Base-by-base conservation (phyloP, 2,888 invertebrate genomes). In the Orthonevra nobilis region DNA sequence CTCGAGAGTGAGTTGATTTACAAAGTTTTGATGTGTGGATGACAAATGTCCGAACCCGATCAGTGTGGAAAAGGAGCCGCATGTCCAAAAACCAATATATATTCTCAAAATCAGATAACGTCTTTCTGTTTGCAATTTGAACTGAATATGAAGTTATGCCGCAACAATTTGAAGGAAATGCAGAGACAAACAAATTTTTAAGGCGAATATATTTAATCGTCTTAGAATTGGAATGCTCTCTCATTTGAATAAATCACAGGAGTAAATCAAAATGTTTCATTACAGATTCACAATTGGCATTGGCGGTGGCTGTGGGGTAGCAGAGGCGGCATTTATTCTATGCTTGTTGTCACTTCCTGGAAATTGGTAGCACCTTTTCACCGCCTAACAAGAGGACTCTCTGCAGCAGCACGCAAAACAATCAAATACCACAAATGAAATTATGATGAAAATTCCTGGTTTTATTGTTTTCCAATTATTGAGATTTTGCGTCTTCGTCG, bases 401-500 rank as follows among this genome's bases (percentile, higher is more conserved):
- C 19, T 50, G 17, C 50, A 42, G 46, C 54, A 44, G 23, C 38
- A 66, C 58, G 64, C 60, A 77, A 61, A 79, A 79, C 79, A 79
- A 73, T 79, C 79, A 79, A 79, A 79, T 73, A 73, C 79, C 79
- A 56, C 79, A 79, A 79, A 79, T 73, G 66, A 79, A 79, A 79
- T 79, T 79, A 73, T 79, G 73, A 73, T 68, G 79, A 79, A 79
- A 79, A 79, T 79, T 79, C 48, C 73, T 79, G 73, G 73, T 79
- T 79, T 79, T 79, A 73, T 79, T 79, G 79, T 79, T 79, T 79
- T 79, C 79, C 66, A 79, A 79, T 79, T 79, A 79, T 73, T 79
- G 54, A 61, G 46, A 69, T 69, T 74, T 75, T 61, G 46, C 28
- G 60, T 66, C 50, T 64, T 52, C 54, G 40, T 72, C 28, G 26